Evolutionary conservation across 2,113 vertebrate species (phyloP).

Genomic region (Hemibagrus wyckioides): DNA sequence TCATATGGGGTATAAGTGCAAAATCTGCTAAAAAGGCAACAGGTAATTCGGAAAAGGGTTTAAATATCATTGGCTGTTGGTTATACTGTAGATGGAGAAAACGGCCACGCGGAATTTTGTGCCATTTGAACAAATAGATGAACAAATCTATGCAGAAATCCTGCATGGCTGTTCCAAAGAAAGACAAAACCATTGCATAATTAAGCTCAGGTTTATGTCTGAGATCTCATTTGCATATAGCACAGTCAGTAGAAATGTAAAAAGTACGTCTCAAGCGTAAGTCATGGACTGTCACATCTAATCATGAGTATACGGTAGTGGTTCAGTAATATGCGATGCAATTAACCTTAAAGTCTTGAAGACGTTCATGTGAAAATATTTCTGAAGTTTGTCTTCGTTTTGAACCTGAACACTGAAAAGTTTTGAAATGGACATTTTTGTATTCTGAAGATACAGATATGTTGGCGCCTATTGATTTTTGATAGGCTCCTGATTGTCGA

Average conservation of each 20-base stretch:
- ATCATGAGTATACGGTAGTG: no score
- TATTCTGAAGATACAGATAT: not conserved
- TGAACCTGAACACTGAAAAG: not conserved
- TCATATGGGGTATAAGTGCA: slow-evolving; percentile 19
- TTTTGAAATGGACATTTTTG: not conserved
- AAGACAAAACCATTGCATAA: not conserved
- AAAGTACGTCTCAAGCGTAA: not conserved
- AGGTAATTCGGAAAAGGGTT: not conserved
- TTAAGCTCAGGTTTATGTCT: not conserved
- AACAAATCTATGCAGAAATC: not conserved
- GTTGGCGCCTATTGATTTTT: not conserved
- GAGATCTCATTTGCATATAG: not conserved
- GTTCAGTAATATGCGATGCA: not conserved
- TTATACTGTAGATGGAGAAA: not conserved
- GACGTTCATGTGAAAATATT: not conserved
- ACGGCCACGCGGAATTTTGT: not conserved
- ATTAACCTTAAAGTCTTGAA: no score
- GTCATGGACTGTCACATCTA: not conserved
- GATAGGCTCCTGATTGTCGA: not conserved
- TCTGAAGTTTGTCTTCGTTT: not conserved
- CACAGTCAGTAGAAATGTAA: not conserved
- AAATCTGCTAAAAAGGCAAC: slow-evolving; percentile 42
- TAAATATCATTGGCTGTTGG: not conserved
- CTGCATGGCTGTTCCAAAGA: not conserved
- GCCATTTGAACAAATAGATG: not conserved